Evolutionary conservation across 1,140 invertebrate genomes (phyloP).

Genomic region (Drosophila kikkawai): DNA sequence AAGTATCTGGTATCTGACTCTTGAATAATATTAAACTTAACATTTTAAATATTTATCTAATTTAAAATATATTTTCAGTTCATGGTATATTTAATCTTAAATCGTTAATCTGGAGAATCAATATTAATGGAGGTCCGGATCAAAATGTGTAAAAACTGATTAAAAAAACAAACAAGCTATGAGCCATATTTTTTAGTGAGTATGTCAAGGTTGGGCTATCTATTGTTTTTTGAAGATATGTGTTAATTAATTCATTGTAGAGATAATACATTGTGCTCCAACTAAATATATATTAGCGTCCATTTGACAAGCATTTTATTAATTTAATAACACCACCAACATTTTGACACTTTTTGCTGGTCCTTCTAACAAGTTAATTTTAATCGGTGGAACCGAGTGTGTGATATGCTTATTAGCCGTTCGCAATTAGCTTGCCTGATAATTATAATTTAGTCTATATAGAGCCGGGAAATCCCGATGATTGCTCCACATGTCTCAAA

Average conservation of each 20-base stretch:
- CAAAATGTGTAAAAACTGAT: neutral
- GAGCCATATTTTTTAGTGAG: slow-evolving; percentile 15
- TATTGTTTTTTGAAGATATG: slow-evolving; percentile 18
- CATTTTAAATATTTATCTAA: neutral
- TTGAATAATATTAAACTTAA: neutral
- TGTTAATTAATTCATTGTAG: slow-evolving; percentile 44
- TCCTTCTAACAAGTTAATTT: slow-evolving; percentile 3
- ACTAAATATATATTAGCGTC: slow-evolving; percentile 16
- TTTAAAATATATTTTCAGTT: neutral
- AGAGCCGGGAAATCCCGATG: slow-evolving; percentile 38
- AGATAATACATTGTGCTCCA: slow-evolving; percentile 1
- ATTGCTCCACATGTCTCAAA: slow-evolving; percentile 59
- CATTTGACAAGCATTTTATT: slow-evolving; percentile 26
- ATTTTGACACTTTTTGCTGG: slow-evolving; percentile 8
- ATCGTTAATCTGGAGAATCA: slow-evolving; percentile 1
- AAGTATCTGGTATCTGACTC: neutral
- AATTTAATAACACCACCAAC: slow-evolving; percentile 17
- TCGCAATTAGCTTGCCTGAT: slow-evolving; percentile 17
- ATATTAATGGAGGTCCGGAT: slow-evolving; percentile 7
- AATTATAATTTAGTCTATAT: slow-evolving; percentile 26
- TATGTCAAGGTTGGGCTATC: slow-evolving; percentile 34
- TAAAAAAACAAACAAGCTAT: slow-evolving; percentile 8
- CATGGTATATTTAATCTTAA: neutral
- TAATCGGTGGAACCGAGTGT: slow-evolving; percentile 2
- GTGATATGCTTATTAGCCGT: slow-evolving; percentile 27